A percentile compares a stretch with the other conserved stretches of the same genome.
Evolutionary conservation across 2,113 vertebrate species (phyloP).

Genomic region (Cercopithecus mona): DNA sequence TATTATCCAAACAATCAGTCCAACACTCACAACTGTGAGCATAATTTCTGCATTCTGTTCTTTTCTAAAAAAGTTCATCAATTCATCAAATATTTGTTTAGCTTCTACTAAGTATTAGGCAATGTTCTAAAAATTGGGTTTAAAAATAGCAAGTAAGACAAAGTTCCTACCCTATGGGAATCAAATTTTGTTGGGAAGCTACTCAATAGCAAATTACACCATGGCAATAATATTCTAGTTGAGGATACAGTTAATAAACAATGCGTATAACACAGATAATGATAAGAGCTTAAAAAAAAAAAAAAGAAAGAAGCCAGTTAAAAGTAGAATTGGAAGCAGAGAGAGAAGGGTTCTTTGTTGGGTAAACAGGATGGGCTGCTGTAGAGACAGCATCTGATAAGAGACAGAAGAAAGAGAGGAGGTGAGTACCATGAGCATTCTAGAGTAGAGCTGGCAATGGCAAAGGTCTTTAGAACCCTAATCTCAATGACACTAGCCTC

Average conservation of each 20-base stretch:
- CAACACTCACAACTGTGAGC: not conserved
- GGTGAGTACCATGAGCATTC: not conserved
- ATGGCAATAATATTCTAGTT: not conserved
- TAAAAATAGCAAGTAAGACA: not conserved
- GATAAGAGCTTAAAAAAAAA: not conserved
- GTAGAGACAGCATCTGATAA: no score
- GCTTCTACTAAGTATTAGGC: not conserved
- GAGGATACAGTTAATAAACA: not conserved
- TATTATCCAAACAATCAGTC: not conserved
- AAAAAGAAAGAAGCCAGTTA: not conserved
- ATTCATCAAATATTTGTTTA: not conserved
- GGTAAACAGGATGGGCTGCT: not conserved
- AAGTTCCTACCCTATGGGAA: not conserved
- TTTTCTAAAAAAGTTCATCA: not conserved
- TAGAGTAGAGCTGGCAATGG: accelerated
- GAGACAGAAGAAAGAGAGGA: not conserved
- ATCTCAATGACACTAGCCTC: not conserved
- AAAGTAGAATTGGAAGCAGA: not conserved
- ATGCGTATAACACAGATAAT: not conserved
- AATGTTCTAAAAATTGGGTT: not conserved
- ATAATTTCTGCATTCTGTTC: not conserved
- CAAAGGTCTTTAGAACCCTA: not conserved
- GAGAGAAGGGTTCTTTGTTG: not conserved
- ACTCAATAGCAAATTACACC: not conserved
- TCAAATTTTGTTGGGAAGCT: not conserved